phyloP scores from a whole-genome alignment of 2,888 invertebrate species.

The Neoscelio sp. region DNA sequence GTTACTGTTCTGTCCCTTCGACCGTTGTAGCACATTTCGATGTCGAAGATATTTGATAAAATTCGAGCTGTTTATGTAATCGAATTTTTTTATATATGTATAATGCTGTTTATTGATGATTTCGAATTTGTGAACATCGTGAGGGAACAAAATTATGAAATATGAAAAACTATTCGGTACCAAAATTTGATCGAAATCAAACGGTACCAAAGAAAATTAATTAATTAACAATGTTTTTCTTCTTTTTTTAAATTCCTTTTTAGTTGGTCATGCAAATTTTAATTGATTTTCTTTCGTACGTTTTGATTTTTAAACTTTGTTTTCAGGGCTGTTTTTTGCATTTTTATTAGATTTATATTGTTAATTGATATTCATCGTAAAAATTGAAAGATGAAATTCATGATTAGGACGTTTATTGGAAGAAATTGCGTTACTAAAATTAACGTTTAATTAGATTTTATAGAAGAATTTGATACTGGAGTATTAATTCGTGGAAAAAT shows the following conservation, averaged over 20 bases:
- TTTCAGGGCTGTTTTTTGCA: slow-evolving; percentile 6
- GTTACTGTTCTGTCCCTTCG: slow-evolving; percentile 34
- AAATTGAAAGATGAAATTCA: background rate
- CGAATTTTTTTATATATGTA: slow-evolving; percentile 1
- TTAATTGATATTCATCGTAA: background rate
- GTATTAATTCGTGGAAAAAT: no score
- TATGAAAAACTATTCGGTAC: slow-evolving; percentile 4
- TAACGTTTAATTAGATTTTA: slow-evolving; percentile 30
- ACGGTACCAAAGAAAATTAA: background rate
- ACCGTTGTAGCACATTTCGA: slow-evolving; percentile 19
- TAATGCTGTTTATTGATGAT: background rate
- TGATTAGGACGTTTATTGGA: slow-evolving; percentile 45
- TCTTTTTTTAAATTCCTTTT: no score
- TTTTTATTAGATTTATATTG: slow-evolving; percentile 9
- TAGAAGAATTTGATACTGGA: no score
- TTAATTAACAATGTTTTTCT: background rate
- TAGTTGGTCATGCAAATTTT: background rate
- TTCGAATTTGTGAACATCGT: background rate
- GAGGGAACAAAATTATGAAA: background rate
- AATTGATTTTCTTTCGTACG: slow-evolving; percentile 10
- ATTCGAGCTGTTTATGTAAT: slow-evolving; percentile 5
- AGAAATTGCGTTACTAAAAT: background rate
- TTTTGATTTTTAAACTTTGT: background rate
- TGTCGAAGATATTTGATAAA: slow-evolving; percentile 5
- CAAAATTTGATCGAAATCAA: slow-evolving; percentile 8